Evolutionary conservation across 2,113 vertebrate genomes (phyloP), one percentile per base, ranked within the genome.

Genomic region (Halichoeres trimaculatus): DNA sequence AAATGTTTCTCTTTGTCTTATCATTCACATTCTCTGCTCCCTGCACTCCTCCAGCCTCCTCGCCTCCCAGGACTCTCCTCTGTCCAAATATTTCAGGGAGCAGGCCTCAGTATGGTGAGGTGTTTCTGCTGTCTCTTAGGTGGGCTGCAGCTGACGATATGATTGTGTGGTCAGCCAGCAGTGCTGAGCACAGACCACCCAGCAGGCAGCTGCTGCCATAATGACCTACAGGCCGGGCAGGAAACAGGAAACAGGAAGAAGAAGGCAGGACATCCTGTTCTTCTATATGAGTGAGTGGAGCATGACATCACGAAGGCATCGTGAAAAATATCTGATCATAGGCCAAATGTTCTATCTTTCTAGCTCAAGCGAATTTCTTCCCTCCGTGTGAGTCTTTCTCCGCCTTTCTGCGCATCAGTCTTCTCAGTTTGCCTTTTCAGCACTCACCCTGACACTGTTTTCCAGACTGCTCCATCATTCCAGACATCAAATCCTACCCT

Each of bases 171-270:
- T 89, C 80, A 88, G 88, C 79, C 80, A 88, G 88, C 79, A 68
- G 48, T 62, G 78, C 80, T 51, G 80, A 86, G 82, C 68, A n/a
- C 78, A 72, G 91, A 93, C 91, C 91, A 91, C 91, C 91, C 92
- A 92, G 85, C 88, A 85, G 72, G 88, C 88, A 84, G 85, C 90
- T 81, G 88, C 83, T 30, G 85, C 85, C 84, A 86, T 82, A 82
- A 81, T 81, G 88, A 73, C 89, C 90, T 76, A 68, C 89, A 83
- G 83, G 82, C 85, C 70, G 34, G 64, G 77, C 87, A 90, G 90
- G 90, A 91, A 90, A 83, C 82, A 89, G 91, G 90, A 92, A 92
- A 87, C 90, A 93, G 90, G 89, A 92, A 92, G 86, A 84, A 88
- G 87, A 90, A 88, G 87, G 86, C 90, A 92, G 90, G 84, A 90